Evolutionary conservation across 1,140 invertebrate genomes (phyloP).

Genomic region (Tribolium castaneum): DNA sequence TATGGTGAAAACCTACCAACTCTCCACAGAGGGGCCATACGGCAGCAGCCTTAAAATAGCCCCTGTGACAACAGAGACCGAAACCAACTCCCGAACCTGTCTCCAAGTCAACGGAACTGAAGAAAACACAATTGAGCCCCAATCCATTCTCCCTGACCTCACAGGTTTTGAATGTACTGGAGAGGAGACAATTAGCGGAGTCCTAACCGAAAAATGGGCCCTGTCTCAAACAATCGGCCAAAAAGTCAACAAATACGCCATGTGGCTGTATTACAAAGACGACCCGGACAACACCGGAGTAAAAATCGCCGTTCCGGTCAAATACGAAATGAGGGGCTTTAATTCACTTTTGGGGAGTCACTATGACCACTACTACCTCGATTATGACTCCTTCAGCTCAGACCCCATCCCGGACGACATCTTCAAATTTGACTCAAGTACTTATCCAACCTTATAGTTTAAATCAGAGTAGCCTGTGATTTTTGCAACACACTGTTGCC

Average conservation of each 20-base stretch:
- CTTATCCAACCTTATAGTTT: conserved; percentile 41
- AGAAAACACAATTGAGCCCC: conserved; percentile 73
- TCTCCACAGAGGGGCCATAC: conserved; percentile 70
- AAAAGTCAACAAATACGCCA: conserved; percentile 88
- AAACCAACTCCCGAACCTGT: conserved; percentile 80
- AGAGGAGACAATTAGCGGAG: conserved; percentile 74
- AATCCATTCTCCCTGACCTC: conserved; percentile 86
- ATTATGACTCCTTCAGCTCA: conserved; percentile 80
- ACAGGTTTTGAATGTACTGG: conserved; percentile 75
- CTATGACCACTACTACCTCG: conserved; percentile 94
- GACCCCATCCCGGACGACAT: conserved; percentile 76
- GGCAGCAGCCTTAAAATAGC: conserved; percentile 87
- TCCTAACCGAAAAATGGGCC: conserved; percentile 80
- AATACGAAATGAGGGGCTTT: conserved; percentile 94
- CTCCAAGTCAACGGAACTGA: conserved; percentile 85
- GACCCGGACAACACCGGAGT: conserved; percentile 60
- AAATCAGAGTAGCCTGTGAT: not conserved
- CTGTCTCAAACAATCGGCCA: conserved; percentile 74
- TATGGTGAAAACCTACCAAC: conserved; percentile 90
- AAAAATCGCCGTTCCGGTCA: conserved; percentile 67
- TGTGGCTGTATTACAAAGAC: conserved; percentile 83
- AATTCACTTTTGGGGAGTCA: conserved; percentile 93
- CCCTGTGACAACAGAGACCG: conserved; percentile 82
- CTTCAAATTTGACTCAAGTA: conserved; percentile 75
- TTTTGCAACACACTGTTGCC: not conserved